phyloP scores from a whole-genome alignment of 53 echinoderm and acorn worm genomes.

The Actinopyga echinites region DNA sequence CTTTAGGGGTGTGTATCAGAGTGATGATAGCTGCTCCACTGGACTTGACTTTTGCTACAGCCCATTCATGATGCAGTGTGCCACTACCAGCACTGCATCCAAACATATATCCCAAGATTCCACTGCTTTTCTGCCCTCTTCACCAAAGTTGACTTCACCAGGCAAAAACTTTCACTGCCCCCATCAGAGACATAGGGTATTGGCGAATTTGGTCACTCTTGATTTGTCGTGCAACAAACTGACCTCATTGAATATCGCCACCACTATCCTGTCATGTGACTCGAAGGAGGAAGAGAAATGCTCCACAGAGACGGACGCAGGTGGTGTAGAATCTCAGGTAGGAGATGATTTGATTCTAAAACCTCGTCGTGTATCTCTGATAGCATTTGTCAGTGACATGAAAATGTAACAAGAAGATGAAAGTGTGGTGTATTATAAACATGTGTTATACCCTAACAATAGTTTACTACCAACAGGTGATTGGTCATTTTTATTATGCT shows the following conservation, averaged over 20 bases:
- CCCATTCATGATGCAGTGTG: conserved; percentile 39
- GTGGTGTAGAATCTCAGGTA: too few relatives aligned
- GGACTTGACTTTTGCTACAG: conserved; percentile 51
- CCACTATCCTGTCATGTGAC: neutral
- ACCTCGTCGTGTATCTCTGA: too few relatives aligned
- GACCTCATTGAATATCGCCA: conserved; percentile 11
- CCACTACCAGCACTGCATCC: neutral
- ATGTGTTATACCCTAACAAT: too few relatives aligned
- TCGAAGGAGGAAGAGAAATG: neutral
- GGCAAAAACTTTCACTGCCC: conserved; percentile 25
- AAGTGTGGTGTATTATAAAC: too few relatives aligned
- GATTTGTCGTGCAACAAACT: conserved; percentile 79
- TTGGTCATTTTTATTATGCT: too few relatives aligned
- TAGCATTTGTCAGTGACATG: too few relatives aligned
- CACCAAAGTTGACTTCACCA: neutral
- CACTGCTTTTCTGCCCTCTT: neutral
- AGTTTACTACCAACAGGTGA: too few relatives aligned
- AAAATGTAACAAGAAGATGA: too few relatives aligned
- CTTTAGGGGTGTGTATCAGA: conserved; percentile 33
- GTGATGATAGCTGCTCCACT: neutral
- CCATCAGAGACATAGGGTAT: conserved; percentile 79
- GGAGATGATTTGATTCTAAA: too few relatives aligned
- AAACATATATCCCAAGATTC: conserved; percentile 31
- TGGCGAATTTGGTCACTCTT: conserved; percentile 84
- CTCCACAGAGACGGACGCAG: too few relatives aligned